Evolutionary conservation across 2,113 vertebrate species (phyloP), one percentile per base, ranked within the genome.

Genomic region (Sinosuthora webbiana): DNA sequence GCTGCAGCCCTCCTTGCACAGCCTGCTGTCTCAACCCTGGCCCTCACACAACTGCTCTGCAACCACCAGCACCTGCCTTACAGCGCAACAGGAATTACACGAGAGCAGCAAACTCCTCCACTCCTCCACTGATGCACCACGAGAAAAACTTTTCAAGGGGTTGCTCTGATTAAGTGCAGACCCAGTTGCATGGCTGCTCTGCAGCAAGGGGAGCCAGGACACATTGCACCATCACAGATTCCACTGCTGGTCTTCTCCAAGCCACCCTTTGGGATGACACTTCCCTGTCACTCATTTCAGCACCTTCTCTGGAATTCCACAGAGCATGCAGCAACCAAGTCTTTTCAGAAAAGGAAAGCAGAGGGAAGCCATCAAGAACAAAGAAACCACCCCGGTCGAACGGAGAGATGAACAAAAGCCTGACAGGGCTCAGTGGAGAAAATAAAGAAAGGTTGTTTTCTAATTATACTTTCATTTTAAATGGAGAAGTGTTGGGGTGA

Each of bases 391-490:
- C 21, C 78, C 44, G 23, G 35, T 0, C 73, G 57, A 84, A 65
- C 50, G 57, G 5, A 62, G 39, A 53, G 49, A 85, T 47, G 68
- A 68, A 52, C 67, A 71, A 52, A 88, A 92, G 31, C 81, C 65
- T 85, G 60, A 53, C 68, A 90, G 65, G 47, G 45, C 89, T 78
- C 23, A 83, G 64, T 18, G 41, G 24, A 83, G 41, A 35, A 44
- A 41, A 79, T 50, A 83, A 73, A 79, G 28, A 23, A 49, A 56
- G 25, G 68, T 52, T 77, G 49, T 60, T 81, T 83, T 88, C 83
- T 92, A 77, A 93, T 83, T 92, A 83, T 53, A 57, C 9, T 60
- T 95, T 20, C 63, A 56, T 92, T 87, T 89, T 44, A 96, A 81
- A 69, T 33, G 49, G 45, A 89, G 88, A 86, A 84, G 49, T 3